Conservation (phyloP, 1,140 invertebrate genomes). For the Trypoxylus dichotomus region DNA sequence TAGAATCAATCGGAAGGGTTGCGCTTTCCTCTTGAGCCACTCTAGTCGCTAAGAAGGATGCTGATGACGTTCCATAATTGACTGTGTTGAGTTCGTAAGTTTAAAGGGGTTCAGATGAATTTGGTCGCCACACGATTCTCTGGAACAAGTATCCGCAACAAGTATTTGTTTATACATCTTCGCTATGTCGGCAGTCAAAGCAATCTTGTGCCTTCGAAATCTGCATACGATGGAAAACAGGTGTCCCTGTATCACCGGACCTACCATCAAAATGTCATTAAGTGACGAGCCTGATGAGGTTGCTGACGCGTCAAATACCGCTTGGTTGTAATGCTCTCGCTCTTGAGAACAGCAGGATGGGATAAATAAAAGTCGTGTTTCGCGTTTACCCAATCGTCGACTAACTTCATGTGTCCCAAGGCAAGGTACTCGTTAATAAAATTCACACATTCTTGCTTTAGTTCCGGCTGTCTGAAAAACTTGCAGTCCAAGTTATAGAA, state of each 20-base stretch:
- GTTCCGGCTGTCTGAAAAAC: neutral
- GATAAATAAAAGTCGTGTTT: neutral
- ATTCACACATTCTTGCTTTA: neutral
- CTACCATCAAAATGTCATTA: neutral
- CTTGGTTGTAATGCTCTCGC: neutral
- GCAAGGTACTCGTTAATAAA: neutral
- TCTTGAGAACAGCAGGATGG: neutral
- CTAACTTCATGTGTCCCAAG: neutral
- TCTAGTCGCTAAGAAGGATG: slow-evolving; percentile 29
- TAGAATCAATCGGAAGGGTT: no score
- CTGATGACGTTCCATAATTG: slow-evolving; percentile 42
- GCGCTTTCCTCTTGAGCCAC: neutral
- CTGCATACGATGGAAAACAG: slow-evolving; percentile 50
- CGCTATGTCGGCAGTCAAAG: slow-evolving; percentile 52
- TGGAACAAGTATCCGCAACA: slow-evolving; percentile 43
- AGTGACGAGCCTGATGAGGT: neutral
- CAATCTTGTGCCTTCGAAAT: slow-evolving; percentile 50
- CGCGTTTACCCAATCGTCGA: no score
- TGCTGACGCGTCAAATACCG: neutral
- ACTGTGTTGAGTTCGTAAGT: slow-evolving; percentile 45
- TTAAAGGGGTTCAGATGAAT: slow-evolving; percentile 34
- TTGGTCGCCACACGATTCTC: slow-evolving; percentile 40
- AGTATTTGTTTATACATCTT: slow-evolving; percentile 54
- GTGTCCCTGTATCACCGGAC: slow-evolving; percentile 38
- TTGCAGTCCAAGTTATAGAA: neutral